A percentile compares a stretch with the other conserved stretches of the same genome.
phyloP scores from a whole-genome alignment of 2,888 invertebrate species.

The Brachylomia viminalis region DNA sequence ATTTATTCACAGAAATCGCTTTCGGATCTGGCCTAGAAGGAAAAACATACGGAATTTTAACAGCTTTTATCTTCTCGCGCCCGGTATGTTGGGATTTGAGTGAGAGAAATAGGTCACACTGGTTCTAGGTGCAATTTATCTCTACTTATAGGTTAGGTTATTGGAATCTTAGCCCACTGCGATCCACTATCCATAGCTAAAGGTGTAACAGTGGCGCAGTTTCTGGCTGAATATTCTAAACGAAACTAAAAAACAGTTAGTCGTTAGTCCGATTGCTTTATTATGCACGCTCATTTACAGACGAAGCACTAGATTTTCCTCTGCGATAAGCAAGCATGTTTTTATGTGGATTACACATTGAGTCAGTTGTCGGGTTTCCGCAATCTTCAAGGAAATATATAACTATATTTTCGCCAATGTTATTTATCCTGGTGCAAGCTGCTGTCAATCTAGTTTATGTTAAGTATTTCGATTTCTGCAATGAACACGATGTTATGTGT shows the following conservation, averaged over 20 bases:
- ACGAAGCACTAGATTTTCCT: conserved; percentile 41
- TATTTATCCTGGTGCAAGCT: conserved; percentile 1
- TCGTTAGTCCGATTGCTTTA: conserved; percentile 16
- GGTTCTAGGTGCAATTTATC: conserved; percentile 44
- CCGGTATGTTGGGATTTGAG: conserved; percentile 25
- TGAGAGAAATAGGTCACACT: conserved; percentile 54
- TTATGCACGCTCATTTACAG: conserved; percentile 21
- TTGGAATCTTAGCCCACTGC: conserved; percentile 24
- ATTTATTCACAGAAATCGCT: conserved; percentile 10
- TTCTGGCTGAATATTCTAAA: conserved; percentile 1
- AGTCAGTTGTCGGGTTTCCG: conserved; percentile 21
- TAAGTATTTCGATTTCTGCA: conserved; percentile 8
- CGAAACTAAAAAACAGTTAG: background rate
- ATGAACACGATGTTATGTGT: background rate
- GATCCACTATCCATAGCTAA: conserved; percentile 1
- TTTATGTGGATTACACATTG: conserved; percentile 31
- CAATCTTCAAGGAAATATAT: conserved; percentile 37
- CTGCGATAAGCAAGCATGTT: conserved; percentile 11
- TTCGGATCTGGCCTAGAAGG: background rate
- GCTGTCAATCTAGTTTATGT: conserved; percentile 4
- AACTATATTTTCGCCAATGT: conserved; percentile 18
- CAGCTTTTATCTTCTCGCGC: conserved; percentile 32
- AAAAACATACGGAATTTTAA: conserved; percentile 23
- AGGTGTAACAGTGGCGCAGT: background rate
- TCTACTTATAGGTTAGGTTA: conserved; percentile 36